phyloP scores from a whole-genome alignment of 1,140 invertebrate species.

The Meloidogyne floridensis region DNA sequence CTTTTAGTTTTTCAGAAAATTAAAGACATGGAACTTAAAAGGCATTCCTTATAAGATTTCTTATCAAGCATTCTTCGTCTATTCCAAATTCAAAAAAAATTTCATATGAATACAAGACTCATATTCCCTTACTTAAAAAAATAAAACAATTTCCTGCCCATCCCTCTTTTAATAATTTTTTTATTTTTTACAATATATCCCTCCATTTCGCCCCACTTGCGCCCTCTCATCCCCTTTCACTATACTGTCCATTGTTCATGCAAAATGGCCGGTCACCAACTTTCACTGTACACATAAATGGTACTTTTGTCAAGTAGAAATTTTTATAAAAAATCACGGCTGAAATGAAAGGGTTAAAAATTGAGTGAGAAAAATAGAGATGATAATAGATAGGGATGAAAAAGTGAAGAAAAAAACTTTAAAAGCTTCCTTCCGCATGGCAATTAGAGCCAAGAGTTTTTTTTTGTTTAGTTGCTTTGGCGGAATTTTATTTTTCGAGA shows the following conservation, averaged over 20 bases:
- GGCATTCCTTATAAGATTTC: too few relatives aligned
- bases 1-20: too few relatives aligned
- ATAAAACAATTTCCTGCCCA: neutral
- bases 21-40: too few relatives aligned
- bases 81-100: too few relatives aligned
- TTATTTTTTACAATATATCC: neutral
- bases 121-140: too few relatives aligned
- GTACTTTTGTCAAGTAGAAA: neutral
- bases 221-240: neutral
- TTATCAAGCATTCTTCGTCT: too few relatives aligned
- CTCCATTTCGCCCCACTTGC: too few relatives aligned
- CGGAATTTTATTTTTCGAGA: neutral
- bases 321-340: neutral
- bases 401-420: slow-evolving; percentile 5
- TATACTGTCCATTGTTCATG: neutral
- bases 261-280: neutral
- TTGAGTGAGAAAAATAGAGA: neutral
- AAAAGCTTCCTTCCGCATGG: slow-evolving; percentile 5
- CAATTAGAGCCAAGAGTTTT: slow-evolving; percentile 2
- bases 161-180: neutral
- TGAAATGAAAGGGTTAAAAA: slow-evolving; percentile 1
- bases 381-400: slow-evolving; percentile 9
- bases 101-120: too few relatives aligned
- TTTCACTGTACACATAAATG: neutral
- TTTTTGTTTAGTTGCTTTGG: neutral